These are phyloP conservation scores for Pristionchus exspectatus DNA, from an alignment of 2,888 invertebrate species.

Conservation along the genomic window DNA sequence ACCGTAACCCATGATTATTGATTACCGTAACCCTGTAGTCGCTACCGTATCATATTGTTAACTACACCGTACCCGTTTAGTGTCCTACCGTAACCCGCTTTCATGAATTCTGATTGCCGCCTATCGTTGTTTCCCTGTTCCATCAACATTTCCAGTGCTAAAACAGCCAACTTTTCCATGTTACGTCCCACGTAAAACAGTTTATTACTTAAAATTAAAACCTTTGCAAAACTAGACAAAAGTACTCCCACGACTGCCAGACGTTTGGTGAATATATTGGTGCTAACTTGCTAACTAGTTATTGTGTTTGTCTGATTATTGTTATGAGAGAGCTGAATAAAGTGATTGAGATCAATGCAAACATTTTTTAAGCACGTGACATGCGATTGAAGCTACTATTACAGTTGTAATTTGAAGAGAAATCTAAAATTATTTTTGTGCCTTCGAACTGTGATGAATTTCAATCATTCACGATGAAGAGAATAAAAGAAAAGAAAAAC, in stretches of 20 bases:
- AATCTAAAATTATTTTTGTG: too few relatives aligned
- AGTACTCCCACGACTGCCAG: conserved; percentile 14
- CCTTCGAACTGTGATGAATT: too few relatives aligned
- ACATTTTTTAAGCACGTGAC: neutral
- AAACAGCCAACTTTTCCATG: neutral
- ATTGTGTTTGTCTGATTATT: conserved; percentile 20
- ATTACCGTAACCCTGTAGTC: neutral
- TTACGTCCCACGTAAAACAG: conserved; percentile 37
- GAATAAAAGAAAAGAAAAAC: too few relatives aligned
- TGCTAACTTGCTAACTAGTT: conserved; percentile 38
- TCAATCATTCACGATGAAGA: too few relatives aligned
- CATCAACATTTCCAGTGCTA: conserved; percentile 20
- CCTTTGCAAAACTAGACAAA: neutral
- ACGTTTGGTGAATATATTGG: conserved; percentile 31
- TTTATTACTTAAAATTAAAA: neutral
- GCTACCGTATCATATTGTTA: neutral
- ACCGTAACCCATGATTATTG: neutral
- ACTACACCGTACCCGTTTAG: neutral
- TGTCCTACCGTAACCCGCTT: conserved; percentile 7
- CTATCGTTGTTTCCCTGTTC: neutral
- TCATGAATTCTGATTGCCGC: neutral
- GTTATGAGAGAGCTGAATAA: conserved; percentile 36
- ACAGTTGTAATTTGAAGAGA: too few relatives aligned
- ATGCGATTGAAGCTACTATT: too few relatives aligned
- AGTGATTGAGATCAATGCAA: neutral